Evolutionary conservation across 1,140 invertebrate species (phyloP), one percentile per base, ranked within the genome.

Genomic region (Hylaeus volcanicus): DNA sequence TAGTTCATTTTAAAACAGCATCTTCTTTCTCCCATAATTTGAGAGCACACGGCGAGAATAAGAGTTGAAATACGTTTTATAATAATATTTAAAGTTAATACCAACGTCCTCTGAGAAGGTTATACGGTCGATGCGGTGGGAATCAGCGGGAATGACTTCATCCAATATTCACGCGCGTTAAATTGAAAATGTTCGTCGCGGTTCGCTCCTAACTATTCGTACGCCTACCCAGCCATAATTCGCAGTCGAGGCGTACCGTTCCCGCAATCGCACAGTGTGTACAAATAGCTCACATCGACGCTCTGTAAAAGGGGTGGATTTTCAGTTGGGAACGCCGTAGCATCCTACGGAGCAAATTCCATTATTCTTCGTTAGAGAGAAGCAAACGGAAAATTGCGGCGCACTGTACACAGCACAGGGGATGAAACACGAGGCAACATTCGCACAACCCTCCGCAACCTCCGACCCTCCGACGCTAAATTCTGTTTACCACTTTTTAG

Each of bases 311-410:
- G 61, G 51, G 37, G 43, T 75, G 48, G 63, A 80, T 80, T 80
- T 80, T 75, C 72, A 68, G 71, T 3, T 9, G 26, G 43, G 37
- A 43, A 75, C 58, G 45, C 69, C 12, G 14, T 26, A n/a, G 51
- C 43, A 74, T 80, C 39, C 72, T 68, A 72, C 43, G 43, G 1
- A 60, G 64, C 64, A 75, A 80, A 80, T 80, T 75, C 72, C 78
- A 80, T 80, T 80, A 80, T 75, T 80, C 78, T 80, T 80, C 78
- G 78, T 80, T 80, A 80, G 78, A 53, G 78, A 15, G 72, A 41
- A 56, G 78, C 78, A 80, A 80, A 80, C 78, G 72, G 63, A 75
- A 80, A 80, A 80, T 80, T 80, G 78, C 78, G 78, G 55, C 15
- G 26, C 55, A 12, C 61, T 39, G 70, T 79, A 53, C 37, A 66